Evolutionary conservation across 1,140 invertebrate species (phyloP).

Genomic region (Hyles vespertilio): DNA sequence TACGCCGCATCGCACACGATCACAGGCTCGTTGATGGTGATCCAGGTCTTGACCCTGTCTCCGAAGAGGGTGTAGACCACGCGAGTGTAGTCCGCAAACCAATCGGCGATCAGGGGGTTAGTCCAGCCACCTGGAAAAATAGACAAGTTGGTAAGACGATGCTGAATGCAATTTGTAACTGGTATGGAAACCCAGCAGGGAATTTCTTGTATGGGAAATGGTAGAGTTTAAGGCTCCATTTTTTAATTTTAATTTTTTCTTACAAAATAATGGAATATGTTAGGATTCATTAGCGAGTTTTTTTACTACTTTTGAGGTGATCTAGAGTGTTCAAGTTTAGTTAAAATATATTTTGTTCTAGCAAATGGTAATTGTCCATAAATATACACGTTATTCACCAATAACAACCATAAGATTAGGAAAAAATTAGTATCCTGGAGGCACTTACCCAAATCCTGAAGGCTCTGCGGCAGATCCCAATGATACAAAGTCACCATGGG

Average conservation of each 20-base stretch:
- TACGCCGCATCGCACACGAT: conserved; percentile 76
- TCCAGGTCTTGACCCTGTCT: conserved; percentile 78
- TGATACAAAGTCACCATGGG: conserved; percentile 56
- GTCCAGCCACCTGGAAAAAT: conserved; percentile 76
- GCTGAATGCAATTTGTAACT: too few species aligned
- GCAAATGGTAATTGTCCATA: background rate
- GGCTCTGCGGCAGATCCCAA: too few species aligned
- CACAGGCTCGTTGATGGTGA: conserved; percentile 82
- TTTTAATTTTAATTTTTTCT: too few species aligned
- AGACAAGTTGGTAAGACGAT: too few species aligned
- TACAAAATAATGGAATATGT: too few species aligned
- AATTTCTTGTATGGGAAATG: too few species aligned
- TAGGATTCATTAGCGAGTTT: too few species aligned
- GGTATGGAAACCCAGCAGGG: too few species aligned
- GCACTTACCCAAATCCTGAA: conserved; percentile 39
- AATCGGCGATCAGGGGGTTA: conserved; percentile 77
- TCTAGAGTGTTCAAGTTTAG: too few species aligned
- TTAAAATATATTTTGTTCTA: too few species aligned
- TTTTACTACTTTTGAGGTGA: too few species aligned
- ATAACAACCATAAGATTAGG: background rate
- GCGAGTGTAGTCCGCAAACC: conserved; percentile 79
- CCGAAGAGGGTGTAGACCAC: conserved; percentile 77
- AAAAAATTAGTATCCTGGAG: background rate
- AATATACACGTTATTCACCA: background rate
- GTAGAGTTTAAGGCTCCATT: too few species aligned